Base-by-base conservation (phyloP, 2,888 invertebrate species). In the Autographa pulchrina region DNA sequence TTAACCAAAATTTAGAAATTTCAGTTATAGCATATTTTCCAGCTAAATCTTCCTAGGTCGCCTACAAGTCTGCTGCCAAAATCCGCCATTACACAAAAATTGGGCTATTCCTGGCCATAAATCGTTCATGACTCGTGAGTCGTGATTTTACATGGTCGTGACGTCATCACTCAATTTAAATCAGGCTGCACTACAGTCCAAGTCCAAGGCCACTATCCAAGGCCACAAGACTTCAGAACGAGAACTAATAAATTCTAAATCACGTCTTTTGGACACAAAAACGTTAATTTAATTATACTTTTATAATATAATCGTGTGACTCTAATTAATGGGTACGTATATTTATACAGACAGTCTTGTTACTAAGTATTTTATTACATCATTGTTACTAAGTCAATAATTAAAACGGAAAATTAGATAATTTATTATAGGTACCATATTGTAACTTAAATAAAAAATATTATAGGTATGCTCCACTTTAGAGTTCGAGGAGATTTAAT, bases 191-290 rank as follows among this genome's bases (percentile, higher is more conserved):
- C 35, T 62, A 59, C 62, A 68, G 63, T 62, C 38, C 69, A 72
- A 68, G 61, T 61, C 32, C 67, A 72, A 77, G 71, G 71, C 41
- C 58, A 25, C 14, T 31, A 38, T 25, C 25, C 75, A 72, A 78
- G 82, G 70, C 58, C 59, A 20, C 31, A 56, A 9, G 71, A 63
- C 65, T 63, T 68, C 63, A 52, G 73, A 78, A 75, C 61, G 16
- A 70, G 25, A 54, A 14, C 70, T 78, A 73, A 75, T 66, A 32
- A 64, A 70, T 64, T 74, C 25, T 65, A 20, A 58, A 68, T 35
- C 31, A 25, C 11, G 64, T 65, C 67, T 61, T 61, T 59, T 8
- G 6, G 16, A 48, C n/a, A 7, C 3, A n/a, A 48, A 48, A 43
- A 38, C 38, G 38, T 11, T 38, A 48, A 48, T 7, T n/a, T 5